A percentile compares a stretch with the other conserved stretches of the same genome.
phyloP scores from a whole-genome alignment of 2,113 vertebrate genomes.

The Sander vitreus region DNA sequence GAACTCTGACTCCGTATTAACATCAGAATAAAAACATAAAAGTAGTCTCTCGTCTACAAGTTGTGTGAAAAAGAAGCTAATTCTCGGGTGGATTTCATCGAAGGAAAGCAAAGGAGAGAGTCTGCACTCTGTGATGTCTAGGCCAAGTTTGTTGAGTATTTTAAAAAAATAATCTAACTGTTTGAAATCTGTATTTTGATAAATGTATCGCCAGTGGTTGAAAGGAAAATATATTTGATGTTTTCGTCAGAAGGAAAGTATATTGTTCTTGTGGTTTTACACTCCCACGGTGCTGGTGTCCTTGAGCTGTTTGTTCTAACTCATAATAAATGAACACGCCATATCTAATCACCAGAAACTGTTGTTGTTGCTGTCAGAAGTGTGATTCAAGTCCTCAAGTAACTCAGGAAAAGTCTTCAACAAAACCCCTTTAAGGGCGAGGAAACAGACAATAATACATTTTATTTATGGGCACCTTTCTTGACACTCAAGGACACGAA shows the following conservation, averaged over 20 bases:
- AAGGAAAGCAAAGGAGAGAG: neutral
- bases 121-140: slow-evolving; percentile 19
- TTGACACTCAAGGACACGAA: too few species aligned
- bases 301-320: slow-evolving; percentile 18
- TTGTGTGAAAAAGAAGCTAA: neutral
- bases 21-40: neutral
- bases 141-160: slow-evolving; percentile 49
- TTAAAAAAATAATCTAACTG: slow-evolving; percentile 23
- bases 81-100: neutral
- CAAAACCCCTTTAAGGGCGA: too few species aligned
- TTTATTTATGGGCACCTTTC: too few species aligned
- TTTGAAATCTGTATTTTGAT: slow-evolving; percentile 51
- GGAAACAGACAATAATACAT: too few species aligned
- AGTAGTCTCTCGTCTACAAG: neutral
- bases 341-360: neutral
- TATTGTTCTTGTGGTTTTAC: neutral
- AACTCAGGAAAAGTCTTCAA: too few species aligned
- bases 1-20: neutral
- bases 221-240: neutral
- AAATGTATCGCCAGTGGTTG: slow-evolving; percentile 22
- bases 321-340: slow-evolving; percentile 14
- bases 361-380: too few species aligned
- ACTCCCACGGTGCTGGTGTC: neutral
- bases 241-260: neutral
- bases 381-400: too few species aligned